Evolutionary conservation across 2,888 invertebrate species (phyloP), one percentile per base, ranked within the genome.

Genomic region (Napeogenes sylphis): DNA sequence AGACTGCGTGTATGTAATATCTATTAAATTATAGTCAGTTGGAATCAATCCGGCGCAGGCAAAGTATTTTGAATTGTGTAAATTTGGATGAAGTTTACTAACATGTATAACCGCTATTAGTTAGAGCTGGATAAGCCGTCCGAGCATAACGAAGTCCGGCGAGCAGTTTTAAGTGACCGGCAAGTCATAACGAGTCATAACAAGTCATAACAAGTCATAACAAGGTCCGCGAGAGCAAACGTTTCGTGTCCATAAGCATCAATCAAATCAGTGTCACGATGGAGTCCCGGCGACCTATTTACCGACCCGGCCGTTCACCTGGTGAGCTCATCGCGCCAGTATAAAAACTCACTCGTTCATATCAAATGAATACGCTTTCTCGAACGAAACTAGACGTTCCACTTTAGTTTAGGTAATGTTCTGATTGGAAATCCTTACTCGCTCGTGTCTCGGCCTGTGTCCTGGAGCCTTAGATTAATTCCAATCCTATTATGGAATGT

Each of bases 241-340:
- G 61, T 55, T 59, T 59, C 57, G 58, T 65, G 63, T 60, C 21
- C 21, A 21, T 59, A 67, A 59, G 54, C 64, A 72, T 70, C 72
- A 70, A 73, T 73, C 71, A 71, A 70, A 81, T 82, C 84, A 87
- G 84, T 87, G 85, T 84, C 86, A 85, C 78, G 78, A 77, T 74
- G 74, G 73, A 82, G 81, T 82, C 82, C 82, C 79, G 79, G 71
- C 82, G 85, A 83, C 86, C 88, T 74, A 85, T 83, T 83, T 86
- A 70, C 72, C 70, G 68, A 74, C 75, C 75, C 83, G 87, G 87
- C 78, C 89, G 73, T 89, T 89, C 88, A 89, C 86, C 88, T 78
- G 80, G 80, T 90, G 89, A 90, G 85, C 83, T 89, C 89, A 90
- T 84, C 85, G 87, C 71, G 80, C 84, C 78, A 84, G 82, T 87